These are phyloP conservation scores for Stichopus horrens DNA, from an alignment of 53 echinoderm and acorn worm species.

Conservation along the genomic window DNA sequence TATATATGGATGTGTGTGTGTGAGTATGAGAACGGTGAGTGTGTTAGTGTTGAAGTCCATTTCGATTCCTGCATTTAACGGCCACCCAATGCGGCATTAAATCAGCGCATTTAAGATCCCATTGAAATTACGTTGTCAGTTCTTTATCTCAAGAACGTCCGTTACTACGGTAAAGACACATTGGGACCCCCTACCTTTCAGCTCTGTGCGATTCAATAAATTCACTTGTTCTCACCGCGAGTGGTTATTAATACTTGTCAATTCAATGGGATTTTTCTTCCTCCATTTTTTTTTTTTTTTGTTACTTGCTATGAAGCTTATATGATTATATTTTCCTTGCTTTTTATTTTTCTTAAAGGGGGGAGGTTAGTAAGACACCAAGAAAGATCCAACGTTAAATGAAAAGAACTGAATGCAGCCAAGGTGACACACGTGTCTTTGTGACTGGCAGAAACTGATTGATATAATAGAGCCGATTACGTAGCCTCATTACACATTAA, in stretches of 20 bases:
- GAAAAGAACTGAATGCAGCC: too few relatives aligned
- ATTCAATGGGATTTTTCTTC: background rate
- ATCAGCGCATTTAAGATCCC: background rate
- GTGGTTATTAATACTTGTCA: conserved; percentile 40
- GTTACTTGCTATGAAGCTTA: too few relatives aligned
- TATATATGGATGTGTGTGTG: background rate
- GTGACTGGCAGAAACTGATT: too few relatives aligned
- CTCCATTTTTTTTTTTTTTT: too few relatives aligned
- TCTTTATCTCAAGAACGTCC: background rate
- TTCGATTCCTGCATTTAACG: background rate
- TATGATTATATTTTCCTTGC: too few relatives aligned
- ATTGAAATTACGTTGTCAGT: background rate
- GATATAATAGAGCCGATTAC: too few relatives aligned
- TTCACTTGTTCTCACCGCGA: background rate
- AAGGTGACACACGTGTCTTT: too few relatives aligned
- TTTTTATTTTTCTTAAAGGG: too few relatives aligned
- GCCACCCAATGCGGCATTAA: background rate
- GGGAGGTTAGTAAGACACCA: too few relatives aligned
- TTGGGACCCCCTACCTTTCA: background rate
- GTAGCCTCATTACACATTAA: background rate
- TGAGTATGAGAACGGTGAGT: background rate
- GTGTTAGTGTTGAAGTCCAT: background rate
- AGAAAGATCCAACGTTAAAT: too few relatives aligned
- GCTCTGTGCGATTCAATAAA: background rate
- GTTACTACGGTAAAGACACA: background rate